Evolutionary conservation across 1,140 invertebrate genomes (phyloP), one percentile per base, ranked within the genome.

Genomic region (Lanistes nyassanus): DNA sequence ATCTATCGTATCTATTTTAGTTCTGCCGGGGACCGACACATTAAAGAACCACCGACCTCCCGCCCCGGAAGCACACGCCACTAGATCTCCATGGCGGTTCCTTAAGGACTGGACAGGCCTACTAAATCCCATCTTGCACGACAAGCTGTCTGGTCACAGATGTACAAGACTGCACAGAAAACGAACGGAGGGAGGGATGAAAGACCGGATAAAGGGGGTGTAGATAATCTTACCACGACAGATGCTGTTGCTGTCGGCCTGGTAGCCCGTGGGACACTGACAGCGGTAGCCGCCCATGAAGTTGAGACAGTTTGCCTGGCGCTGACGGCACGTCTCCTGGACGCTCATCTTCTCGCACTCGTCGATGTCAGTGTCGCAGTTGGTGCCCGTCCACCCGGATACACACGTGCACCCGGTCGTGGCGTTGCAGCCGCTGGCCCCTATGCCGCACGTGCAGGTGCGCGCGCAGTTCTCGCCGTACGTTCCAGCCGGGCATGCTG

Each of bases 241-340:
- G 11, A 76, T 19, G 37, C 23, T 34, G 26, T 31, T 37, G 34
- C 13, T 23, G n/a, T 69, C 37, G 7, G 19, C 37, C 26, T 42
- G 3, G 39, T 76, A 76, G 29, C 66, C 75, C 19, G 21, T 37
- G 42, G 66, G 51, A 39, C 75, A 76, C 39, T 29, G 55, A 76
- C 75, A 76, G 13, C 29, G 23, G 29, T 75, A 75, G 42, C 42
- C 29, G n/a, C 73, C 73, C 21, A 13, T 37, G 5, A 47, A 34
- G 55, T 75, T 75, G 21, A 34, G n/a, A 53, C 73, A 75, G 0
- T 11, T 47, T 13, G 62, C 51, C 7, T n/a, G 21, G 37, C 29
- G 36, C 11, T 37, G 21, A 2, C 34, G 42, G 64, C 65, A 67
- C 3, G 11, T 23, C 1, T 67, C 36, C 42, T 66, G 62, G 23